These are phyloP conservation scores for Nebria salina DNA, from an alignment of 2,888 invertebrate species.

Conservation along the genomic window DNA sequence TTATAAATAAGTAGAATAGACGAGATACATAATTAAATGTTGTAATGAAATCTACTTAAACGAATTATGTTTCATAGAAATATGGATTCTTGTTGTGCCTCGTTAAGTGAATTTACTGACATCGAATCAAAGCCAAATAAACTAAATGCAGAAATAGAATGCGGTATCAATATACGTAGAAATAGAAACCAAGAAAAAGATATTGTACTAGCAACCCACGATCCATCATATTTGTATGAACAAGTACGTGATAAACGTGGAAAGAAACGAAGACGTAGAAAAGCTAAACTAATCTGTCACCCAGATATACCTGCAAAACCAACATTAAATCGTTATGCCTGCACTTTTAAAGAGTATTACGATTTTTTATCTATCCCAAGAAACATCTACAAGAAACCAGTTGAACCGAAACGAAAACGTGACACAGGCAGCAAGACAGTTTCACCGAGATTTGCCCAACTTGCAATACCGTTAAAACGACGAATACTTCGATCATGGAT, in stretches of 20 bases:
- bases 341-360: conserved; percentile 30
- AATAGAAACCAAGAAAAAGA: conserved; percentile 34
- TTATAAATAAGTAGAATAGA: too few species aligned
- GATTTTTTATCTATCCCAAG: conserved; percentile 25
- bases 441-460: conserved; percentile 55
- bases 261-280: conserved; percentile 13
- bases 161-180: conserved; percentile 23
- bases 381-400: neutral
- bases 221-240: neutral
- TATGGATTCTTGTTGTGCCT: neutral
- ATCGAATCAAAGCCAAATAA: conserved; percentile 7
- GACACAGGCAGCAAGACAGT: conserved; percentile 50
- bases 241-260: neutral
- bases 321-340: conserved; percentile 22
- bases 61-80: neutral
- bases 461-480: conserved; percentile 55
- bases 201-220: conserved; percentile 22
- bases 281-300: neutral
- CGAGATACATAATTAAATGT: neutral
- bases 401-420: conserved; percentile 13
- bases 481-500: conserved; percentile 56
- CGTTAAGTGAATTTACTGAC: neutral
- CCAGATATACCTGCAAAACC: neutral
- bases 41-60: neutral
- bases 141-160: conserved; percentile 38